phyloP scores from a whole-genome alignment of 2,888 invertebrate genomes.

The Busseola fusca region DNA sequence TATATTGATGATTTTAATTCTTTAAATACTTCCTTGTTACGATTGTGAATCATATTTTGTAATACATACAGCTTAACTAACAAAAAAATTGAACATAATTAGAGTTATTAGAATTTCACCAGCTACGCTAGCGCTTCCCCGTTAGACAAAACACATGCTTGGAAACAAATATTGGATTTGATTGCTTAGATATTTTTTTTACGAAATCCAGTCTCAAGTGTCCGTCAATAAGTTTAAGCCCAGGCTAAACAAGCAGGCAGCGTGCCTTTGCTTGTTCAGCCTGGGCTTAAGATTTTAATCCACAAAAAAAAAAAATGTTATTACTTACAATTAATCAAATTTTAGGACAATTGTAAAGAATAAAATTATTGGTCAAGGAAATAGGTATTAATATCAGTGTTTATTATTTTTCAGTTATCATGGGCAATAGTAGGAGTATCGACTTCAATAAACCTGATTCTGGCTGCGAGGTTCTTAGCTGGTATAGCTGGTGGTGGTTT shows the following conservation, averaged over 20 bases:
- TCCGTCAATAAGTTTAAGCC: background rate
- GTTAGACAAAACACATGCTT: background rate
- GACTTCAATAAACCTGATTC: conserved; percentile 78
- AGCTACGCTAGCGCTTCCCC: background rate
- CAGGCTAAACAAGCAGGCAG: background rate
- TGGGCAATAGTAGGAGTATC: conserved; percentile 89
- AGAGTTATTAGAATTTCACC: background rate
- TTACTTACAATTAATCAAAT: background rate
- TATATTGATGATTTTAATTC: background rate
- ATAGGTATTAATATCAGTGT: background rate
- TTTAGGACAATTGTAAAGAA: background rate
- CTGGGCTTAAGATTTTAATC: too few relatives aligned
- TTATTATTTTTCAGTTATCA: conserved; percentile 78
- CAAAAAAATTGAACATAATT: background rate
- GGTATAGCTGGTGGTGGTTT: conserved; percentile 89
- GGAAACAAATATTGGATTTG: background rate
- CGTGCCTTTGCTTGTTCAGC: too few relatives aligned
- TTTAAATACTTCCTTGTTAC: background rate
- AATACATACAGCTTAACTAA: background rate
- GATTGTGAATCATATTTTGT: background rate
- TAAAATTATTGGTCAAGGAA: background rate
- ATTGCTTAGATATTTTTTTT: background rate
- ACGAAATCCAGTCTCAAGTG: background rate
- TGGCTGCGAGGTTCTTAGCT: conserved; percentile 87
- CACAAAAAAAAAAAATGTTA: background rate